A percentile compares a stretch with the other conserved stretches of the same genome.
phyloP scores from a whole-genome alignment of 1,140 invertebrate species.

The Archivesica marissinica region DNA sequence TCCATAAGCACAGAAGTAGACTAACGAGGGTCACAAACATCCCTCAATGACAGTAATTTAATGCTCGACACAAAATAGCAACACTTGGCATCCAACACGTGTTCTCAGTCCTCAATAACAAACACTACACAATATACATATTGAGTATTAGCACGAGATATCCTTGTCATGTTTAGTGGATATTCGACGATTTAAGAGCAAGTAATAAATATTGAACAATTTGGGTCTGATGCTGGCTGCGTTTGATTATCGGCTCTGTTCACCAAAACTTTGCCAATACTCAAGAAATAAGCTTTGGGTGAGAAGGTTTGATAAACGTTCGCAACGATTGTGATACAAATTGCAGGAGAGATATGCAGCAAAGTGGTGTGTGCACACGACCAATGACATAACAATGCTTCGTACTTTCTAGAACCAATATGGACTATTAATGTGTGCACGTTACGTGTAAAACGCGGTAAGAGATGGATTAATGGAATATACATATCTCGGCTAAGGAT shows the following conservation, averaged over 20 bases:
- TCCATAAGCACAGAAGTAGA: no score
- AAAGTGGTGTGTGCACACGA: not conserved
- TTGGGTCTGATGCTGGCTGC: not conserved
- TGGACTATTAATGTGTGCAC: not conserved
- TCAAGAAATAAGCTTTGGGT: not conserved
- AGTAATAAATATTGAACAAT: not conserved
- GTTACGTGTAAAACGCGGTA: not conserved
- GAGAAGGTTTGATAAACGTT: not conserved
- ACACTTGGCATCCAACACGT: no score
- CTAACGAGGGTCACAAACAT: no score
- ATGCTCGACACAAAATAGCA: no score
- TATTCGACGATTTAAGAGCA: not conserved
- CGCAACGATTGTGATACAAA: not conserved
- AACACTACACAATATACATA: no score
- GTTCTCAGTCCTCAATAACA: no score
- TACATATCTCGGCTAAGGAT: not conserved
- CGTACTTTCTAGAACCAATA: not conserved
- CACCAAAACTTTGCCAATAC: slow-evolving; percentile 3
- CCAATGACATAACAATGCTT: no score
- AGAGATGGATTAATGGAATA: not conserved
- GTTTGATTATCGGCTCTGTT: slow-evolving; percentile 4
- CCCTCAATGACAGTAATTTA: no score
- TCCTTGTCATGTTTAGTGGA: not conserved
- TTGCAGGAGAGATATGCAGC: not conserved
- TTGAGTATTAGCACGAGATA: no score